Evolutionary conservation across 53 echinoderm and acorn worm species (phyloP).

Genomic region (Luidia sarsii): DNA sequence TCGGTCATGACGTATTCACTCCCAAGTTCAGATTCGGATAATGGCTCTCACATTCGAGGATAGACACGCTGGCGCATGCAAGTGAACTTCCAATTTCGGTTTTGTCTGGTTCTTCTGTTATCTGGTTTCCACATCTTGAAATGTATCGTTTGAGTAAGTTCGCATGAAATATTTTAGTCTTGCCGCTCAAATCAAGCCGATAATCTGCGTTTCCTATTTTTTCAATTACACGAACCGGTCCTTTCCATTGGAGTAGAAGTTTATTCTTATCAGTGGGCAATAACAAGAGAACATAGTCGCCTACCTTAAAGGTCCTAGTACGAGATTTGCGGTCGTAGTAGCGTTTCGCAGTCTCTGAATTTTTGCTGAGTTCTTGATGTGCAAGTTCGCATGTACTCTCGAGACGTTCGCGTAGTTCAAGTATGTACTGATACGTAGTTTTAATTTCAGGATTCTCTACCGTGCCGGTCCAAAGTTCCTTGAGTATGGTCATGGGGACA

Average conservation of each 20-base stretch:
- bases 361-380: background rate
- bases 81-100: background rate
- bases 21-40: background rate
- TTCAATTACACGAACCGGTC: constrained; percentile 25
- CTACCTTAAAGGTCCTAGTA: background rate
- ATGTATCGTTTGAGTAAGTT: constrained; percentile 28
- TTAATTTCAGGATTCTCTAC: constrained; percentile 28
- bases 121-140: background rate
- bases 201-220: constrained; percentile 27
- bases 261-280: constrained; percentile 58
- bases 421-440: constrained; percentile 48
- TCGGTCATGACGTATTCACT: background rate
- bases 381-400: constrained; percentile 43
- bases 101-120: background rate
- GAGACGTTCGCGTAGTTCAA: constrained; percentile 38
- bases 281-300: constrained; percentile 64
- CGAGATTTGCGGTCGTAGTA: background rate
- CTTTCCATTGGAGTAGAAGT: constrained; percentile 46
- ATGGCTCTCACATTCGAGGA: constrained; percentile 23
- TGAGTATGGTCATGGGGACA: constrained; percentile 51
- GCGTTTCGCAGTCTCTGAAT: background rate
- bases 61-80: background rate
- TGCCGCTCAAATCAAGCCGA: background rate
- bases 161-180: constrained; percentile 9
- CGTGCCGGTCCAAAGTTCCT: constrained; percentile 48